Conservation (phyloP, 2,888 invertebrate genomes). For the Melikaiella ostensackeni region DNA sequence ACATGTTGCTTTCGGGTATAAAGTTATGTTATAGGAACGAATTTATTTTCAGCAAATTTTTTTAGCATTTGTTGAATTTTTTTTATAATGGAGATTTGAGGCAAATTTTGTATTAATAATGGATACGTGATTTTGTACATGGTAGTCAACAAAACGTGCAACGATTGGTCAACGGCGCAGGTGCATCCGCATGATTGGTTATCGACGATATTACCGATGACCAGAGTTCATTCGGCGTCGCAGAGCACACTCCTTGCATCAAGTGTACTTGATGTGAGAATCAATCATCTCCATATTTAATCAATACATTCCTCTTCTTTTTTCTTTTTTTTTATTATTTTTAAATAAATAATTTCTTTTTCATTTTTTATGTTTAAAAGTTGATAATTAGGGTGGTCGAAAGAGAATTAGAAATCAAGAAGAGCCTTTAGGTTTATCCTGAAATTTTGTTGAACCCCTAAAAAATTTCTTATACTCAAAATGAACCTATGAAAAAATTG, state of each 20-base stretch:
- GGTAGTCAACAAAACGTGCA: background rate
- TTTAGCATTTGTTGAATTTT: background rate
- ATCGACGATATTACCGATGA: slow-evolving; percentile 37
- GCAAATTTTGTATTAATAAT: background rate
- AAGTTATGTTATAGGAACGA: background rate
- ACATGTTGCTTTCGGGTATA: background rate
- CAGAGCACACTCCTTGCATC: slow-evolving; percentile 9
- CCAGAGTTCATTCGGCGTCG: slow-evolving; percentile 28
- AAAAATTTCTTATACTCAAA: too few relatives aligned
- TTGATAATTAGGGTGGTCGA: too few relatives aligned
- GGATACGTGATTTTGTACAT: background rate
- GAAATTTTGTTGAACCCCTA: too few relatives aligned
- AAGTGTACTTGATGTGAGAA: slow-evolving; percentile 8
- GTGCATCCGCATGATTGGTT: slow-evolving; percentile 37
- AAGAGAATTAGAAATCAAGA: too few relatives aligned
- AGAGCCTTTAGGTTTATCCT: too few relatives aligned
- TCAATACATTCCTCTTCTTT: background rate
- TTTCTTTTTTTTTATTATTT: too few relatives aligned
- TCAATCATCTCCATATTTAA: slow-evolving; percentile 2
- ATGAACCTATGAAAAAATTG: too few relatives aligned
- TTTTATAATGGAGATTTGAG: background rate
- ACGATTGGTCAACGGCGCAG: slow-evolving; percentile 27
- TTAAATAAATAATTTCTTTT: too few relatives aligned
- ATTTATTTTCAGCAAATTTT: background rate
- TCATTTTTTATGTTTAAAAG: too few relatives aligned